Evolutionary conservation across 2,113 vertebrate genomes (phyloP).

Genomic region (rabbit (Oryctolagus cuniculus)): mOryCun1.1 NC_091434.1:84151501-84152000

Average conservation of each 20-base stretch:
- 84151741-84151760: slow-evolving; percentile 23
- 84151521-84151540: slow-evolving; percentile 21
- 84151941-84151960: slow-evolving; percentile 10
- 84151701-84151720: background rate
- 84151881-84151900: background rate
- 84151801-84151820: background rate
- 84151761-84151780: background rate
- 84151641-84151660: background rate
- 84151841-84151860: slow-evolving; percentile 47
- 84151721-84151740: slow-evolving; percentile 30
- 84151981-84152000: background rate
- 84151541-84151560: slow-evolving; percentile 3
- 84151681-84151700: background rate
- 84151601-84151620: background rate
- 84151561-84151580: background rate
- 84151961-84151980: slow-evolving; percentile 48
- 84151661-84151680: background rate
- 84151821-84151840: slow-evolving; percentile 6
- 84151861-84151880: background rate
- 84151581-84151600: slow-evolving; percentile 33
- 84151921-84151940: background rate
- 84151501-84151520: background rate
- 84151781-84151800: slow-evolving; percentile 38
- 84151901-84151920: background rate
- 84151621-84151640: background rate